Conservation (phyloP, 92 coral and sea anemone genomes). For the Epizoanthus scotinus region DNA sequence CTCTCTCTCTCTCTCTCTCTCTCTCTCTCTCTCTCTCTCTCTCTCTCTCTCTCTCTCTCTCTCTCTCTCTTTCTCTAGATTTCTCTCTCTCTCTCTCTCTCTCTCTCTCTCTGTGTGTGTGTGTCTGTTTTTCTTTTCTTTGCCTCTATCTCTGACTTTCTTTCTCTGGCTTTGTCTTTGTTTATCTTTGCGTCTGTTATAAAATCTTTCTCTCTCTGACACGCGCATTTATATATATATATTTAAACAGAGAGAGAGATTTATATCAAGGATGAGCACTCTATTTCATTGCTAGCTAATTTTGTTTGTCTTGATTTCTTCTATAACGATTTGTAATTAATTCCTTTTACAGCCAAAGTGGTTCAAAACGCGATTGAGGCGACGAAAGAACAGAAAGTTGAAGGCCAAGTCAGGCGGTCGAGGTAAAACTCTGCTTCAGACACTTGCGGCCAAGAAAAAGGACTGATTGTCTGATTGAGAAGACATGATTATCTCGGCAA, state of each 20-base stretch:
- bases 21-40: too few relatives aligned
- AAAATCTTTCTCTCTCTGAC: not conserved
- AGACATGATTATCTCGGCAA: not conserved
- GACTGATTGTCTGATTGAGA: not conserved
- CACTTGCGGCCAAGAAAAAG: not conserved
- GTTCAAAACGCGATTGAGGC: conserved; percentile 18
- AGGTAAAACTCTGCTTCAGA: not conserved
- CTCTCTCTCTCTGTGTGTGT: too few relatives aligned
- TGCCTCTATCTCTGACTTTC: too few relatives aligned
- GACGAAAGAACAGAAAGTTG: not conserved
- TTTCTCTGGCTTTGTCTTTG: not conserved
- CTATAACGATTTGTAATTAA: not conserved
- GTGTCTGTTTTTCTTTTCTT: not conserved
- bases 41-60: too few relatives aligned
- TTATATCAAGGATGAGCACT: not conserved
- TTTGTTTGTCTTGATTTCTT: not conserved
- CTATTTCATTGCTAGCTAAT: not conserved
- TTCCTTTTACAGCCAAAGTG: conserved; percentile 23
- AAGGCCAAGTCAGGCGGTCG: not conserved
- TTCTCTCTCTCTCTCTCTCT: too few relatives aligned
- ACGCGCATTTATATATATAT: not conserved
- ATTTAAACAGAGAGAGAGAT: not conserved
- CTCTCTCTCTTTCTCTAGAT: too few relatives aligned
- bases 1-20: too few relatives aligned
- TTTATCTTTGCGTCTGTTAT: not conserved